Percentiles rank a stretch among this genome's conserved stretches.
These are phyloP conservation scores for Hymenopus coronatus DNA, from an alignment of 2,888 invertebrate species.

Conservation along the genomic window DNA sequence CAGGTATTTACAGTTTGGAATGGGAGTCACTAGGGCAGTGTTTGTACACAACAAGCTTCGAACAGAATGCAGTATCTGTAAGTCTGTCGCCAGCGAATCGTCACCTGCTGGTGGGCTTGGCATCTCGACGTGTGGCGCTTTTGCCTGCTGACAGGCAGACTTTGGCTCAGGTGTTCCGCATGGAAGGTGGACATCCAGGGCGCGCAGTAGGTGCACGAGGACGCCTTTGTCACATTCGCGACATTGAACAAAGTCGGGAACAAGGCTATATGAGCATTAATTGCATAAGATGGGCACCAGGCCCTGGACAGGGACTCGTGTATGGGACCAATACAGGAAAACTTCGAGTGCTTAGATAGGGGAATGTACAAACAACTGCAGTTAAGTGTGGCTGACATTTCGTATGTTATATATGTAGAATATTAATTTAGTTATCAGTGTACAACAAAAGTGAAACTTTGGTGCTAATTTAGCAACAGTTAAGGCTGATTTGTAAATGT, in stretches of 20 bases:
- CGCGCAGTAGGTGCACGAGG: conserved; percentile 34
- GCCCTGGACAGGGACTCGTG: conserved; percentile 78
- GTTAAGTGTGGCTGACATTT: background rate
- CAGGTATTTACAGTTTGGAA: conserved; percentile 76
- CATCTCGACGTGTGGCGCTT: conserved; percentile 60
- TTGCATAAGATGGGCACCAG: conserved; percentile 81
- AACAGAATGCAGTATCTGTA: conserved; percentile 79
- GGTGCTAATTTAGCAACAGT: background rate
- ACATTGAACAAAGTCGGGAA: conserved; percentile 62
- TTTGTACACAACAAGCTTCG: conserved; percentile 71
- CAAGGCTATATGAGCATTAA: conserved; percentile 71
- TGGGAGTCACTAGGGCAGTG: conserved; percentile 73
- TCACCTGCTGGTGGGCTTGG: conserved; percentile 77
- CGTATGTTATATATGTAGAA: background rate
- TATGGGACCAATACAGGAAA: conserved; percentile 85
- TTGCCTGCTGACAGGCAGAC: conserved; percentile 51
- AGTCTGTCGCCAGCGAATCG: conserved; percentile 79
- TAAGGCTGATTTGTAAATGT: background rate
- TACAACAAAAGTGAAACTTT: background rate
- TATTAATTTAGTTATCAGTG: background rate
- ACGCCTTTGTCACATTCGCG: conserved; percentile 49
- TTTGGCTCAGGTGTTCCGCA: conserved; percentile 49
- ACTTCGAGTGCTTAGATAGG: conserved; percentile 60
- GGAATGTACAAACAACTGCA: background rate
- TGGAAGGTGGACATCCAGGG: conserved; percentile 40